Evolutionary conservation across 2,113 vertebrate genomes (phyloP).

Genomic region (Xerus inauris): DNA sequence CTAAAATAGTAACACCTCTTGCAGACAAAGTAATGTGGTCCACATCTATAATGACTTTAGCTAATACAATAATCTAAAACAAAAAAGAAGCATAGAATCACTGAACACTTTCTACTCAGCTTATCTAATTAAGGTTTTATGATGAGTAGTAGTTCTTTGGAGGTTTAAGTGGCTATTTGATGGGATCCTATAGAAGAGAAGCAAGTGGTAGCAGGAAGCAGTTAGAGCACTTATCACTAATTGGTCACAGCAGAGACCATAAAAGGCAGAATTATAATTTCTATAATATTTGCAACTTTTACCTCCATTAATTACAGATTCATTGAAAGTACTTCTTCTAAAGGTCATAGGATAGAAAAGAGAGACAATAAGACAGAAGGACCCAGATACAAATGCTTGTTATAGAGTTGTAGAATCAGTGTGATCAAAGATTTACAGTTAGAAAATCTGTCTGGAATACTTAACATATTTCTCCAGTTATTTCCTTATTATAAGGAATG

Average conservation of each 20-base stretch:
- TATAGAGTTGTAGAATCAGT: neutral
- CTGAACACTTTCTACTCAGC: neutral
- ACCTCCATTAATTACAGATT: neutral
- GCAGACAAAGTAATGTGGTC: slow-evolving; percentile 87
- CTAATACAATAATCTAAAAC: slow-evolving; percentile 86
- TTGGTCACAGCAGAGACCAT: neutral
- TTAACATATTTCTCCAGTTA: neutral
- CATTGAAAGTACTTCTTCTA: neutral
- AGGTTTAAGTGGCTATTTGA: neutral
- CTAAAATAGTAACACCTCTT: slow-evolving; percentile 86
- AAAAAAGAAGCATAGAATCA: slow-evolving; percentile 17
- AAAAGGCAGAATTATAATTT: neutral
- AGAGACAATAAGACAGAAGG: neutral
- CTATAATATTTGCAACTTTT: neutral
- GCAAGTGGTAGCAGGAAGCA: neutral
- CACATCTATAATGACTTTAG: slow-evolving; percentile 85
- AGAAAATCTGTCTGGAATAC: neutral
- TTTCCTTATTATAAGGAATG: neutral
- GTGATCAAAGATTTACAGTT: neutral
- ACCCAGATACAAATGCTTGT: neutral
- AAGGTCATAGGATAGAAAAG: neutral
- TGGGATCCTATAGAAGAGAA: neutral
- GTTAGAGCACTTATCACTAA: neutral
- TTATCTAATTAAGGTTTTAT: slow-evolving; percentile 7
- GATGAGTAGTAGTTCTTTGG: neutral